Percentiles rank a stretch among this genome's conserved stretches.
Evolutionary conservation across 2,797 vertebrate genomes (phyloP).

Genomic region (Danio jaintianensis): DNA sequence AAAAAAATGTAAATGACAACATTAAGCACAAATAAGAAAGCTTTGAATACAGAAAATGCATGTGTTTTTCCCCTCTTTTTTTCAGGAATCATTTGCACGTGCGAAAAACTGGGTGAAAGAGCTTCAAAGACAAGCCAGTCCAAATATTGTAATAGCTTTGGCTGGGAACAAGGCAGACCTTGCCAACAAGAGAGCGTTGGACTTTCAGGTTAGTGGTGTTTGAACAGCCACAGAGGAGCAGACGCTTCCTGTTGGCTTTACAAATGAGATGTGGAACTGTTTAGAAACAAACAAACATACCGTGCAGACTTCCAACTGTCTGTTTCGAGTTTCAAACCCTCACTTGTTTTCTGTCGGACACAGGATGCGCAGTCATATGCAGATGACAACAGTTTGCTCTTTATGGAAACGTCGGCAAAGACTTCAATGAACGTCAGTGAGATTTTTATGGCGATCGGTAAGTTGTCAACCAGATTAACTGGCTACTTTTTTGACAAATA

Average conservation of each 20-base stretch:
- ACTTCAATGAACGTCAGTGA: conserved; percentile 99
- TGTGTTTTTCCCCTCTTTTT: not conserved
- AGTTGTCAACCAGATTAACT: conserved; percentile 59
- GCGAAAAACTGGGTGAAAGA: conserved; percentile 99
- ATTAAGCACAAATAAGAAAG: not conserved
- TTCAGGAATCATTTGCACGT: conserved; percentile 97
- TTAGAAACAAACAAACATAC: conserved; percentile 50
- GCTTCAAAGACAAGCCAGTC: conserved; percentile 99
- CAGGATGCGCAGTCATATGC: conserved; percentile 98
- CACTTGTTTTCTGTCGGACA: conserved; percentile 65
- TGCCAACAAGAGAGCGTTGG: conserved; percentile 95
- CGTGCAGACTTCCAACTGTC: conserved; percentile 3
- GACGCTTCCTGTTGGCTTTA: conserved; percentile 21
- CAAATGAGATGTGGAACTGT: conserved; percentile 49
- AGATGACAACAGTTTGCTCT: conserved; percentile 98
- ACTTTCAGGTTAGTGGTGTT: conserved; percentile 89
- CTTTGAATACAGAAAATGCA: not conserved
- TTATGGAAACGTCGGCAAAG: conserved; percentile 99
- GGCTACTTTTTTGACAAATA: not conserved
- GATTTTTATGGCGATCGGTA: conserved; percentile 99
- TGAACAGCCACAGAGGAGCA: conserved; percentile 7
- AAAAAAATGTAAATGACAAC: not conserved
- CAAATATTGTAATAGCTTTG: conserved; percentile 99
- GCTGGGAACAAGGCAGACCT: conserved; percentile 99
- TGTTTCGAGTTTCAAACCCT: not conserved